Conservation (phyloP, 2,797 vertebrate species). For the Tachyglossus aculeatus region DNA sequence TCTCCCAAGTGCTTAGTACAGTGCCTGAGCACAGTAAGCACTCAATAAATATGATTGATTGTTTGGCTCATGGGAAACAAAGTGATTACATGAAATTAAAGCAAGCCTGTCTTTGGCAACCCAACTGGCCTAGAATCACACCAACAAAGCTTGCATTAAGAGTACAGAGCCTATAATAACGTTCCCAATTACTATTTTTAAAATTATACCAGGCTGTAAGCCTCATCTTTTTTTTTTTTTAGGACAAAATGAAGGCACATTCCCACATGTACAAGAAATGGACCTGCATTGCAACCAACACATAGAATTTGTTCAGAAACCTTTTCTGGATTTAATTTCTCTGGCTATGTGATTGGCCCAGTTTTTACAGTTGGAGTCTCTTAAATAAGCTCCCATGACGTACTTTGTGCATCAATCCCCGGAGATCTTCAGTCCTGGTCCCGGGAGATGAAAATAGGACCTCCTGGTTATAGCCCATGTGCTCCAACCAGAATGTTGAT, state of each 20-base stretch:
- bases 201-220: neutral
- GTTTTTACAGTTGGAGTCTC: neutral
- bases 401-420: neutral
- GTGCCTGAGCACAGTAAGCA: too few relatives aligned
- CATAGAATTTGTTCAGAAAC: neutral
- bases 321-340: neutral
- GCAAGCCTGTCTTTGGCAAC: neutral
- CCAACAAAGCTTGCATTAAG: neutral
- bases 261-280: neutral
- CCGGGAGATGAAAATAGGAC: constrained; percentile 21
- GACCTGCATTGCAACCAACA: neutral
- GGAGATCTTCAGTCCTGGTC: neutral
- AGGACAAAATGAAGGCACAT: neutral
- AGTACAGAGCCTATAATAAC: neutral
- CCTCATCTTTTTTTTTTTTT: neutral
- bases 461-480: constrained; percentile 24
- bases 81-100: neutral
- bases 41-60: too few relatives aligned
- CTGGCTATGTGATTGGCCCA: neutral
- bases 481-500: constrained; percentile 27
- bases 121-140: neutral
- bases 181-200: neutral
- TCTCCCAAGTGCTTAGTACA: too few relatives aligned
- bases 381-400: neutral
- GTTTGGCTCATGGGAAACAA: neutral